These are phyloP conservation scores for Temnothorax longispinosus DNA, from an alignment of 1,140 invertebrate genomes.

Conservation along the genomic window DNA sequence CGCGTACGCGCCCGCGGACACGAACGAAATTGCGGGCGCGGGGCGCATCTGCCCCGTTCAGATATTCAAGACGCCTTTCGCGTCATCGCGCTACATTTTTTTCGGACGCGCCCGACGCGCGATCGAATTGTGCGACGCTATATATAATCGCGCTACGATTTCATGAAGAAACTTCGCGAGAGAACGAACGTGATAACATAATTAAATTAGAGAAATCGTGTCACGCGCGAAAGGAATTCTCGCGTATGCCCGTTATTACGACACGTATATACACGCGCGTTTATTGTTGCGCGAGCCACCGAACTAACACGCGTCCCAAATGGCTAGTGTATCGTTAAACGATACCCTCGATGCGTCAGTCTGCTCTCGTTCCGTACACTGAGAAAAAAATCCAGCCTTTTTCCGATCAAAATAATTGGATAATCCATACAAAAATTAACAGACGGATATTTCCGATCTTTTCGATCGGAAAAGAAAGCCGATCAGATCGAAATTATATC, in stretches of 20 bases:
- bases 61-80: conserved; percentile 20
- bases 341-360: conserved; percentile 53
- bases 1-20: not conserved
- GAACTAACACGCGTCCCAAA: conserved; percentile 28
- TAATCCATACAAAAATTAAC: no score
- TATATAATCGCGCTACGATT: not conserved
- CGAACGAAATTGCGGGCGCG: conserved; percentile 30
- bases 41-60: not conserved
- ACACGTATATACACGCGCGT: not conserved
- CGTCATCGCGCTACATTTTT: conserved; percentile 18
- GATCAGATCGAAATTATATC: no score
- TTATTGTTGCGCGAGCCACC: conserved; percentile 17
- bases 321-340: conserved; percentile 58
- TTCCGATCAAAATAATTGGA: no score
- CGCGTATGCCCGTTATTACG: not conserved
- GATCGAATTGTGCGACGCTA: not conserved
- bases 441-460: no score
- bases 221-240: not conserved
- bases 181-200: not conserved
- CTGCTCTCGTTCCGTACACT: conserved; percentile 25
- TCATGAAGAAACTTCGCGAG: not conserved
- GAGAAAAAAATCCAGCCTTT: no score
- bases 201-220: conserved; percentile 24
- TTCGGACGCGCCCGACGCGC: not conserved
- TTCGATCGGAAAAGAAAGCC: no score